Percentiles rank a stretch among this genome's conserved stretches.
Conservation (phyloP, 2,888 invertebrate species). For the Thelaira solivaga region DNA sequence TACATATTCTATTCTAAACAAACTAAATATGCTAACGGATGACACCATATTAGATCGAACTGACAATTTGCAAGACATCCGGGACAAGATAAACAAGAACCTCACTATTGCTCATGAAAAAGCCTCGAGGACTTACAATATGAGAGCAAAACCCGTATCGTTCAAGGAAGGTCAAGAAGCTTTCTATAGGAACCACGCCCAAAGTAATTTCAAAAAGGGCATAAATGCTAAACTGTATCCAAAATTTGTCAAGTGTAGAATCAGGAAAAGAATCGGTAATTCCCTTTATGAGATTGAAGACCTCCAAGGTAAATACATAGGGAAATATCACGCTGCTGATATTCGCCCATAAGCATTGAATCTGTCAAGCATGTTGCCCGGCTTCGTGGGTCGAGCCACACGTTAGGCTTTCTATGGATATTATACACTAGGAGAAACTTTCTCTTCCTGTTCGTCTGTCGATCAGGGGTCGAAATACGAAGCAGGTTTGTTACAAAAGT, state of each 20-base stretch:
- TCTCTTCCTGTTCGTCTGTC: too few relatives aligned
- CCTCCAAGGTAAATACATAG: too few relatives aligned
- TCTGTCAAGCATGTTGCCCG: background rate
- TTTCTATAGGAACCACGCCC: background rate
- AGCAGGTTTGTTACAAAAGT: too few relatives aligned
- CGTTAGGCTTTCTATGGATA: background rate
- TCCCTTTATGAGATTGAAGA: too few relatives aligned
- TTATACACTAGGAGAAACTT: too few relatives aligned
- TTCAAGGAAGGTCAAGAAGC: background rate
- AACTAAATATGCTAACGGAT: too few relatives aligned
- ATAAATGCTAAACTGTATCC: background rate
- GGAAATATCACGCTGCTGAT: background rate
- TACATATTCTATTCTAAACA: too few relatives aligned
- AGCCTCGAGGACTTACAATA: background rate
- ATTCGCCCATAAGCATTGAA: background rate
- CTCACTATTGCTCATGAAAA: background rate
- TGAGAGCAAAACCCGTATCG: background rate
- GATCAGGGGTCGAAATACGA: too few relatives aligned
- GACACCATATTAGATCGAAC: too few relatives aligned
- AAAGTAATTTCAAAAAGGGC: background rate
- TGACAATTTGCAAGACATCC: too few relatives aligned
- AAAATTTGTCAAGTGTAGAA: background rate
- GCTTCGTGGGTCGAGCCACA: background rate
- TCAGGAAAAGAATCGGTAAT: too few relatives aligned
- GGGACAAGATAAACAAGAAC: too few relatives aligned